Percentiles rank a stretch among this genome's conserved stretches.
Evolutionary conservation across 1,140 invertebrate species (phyloP).

Genomic region (Sinella curviseta): DNA sequence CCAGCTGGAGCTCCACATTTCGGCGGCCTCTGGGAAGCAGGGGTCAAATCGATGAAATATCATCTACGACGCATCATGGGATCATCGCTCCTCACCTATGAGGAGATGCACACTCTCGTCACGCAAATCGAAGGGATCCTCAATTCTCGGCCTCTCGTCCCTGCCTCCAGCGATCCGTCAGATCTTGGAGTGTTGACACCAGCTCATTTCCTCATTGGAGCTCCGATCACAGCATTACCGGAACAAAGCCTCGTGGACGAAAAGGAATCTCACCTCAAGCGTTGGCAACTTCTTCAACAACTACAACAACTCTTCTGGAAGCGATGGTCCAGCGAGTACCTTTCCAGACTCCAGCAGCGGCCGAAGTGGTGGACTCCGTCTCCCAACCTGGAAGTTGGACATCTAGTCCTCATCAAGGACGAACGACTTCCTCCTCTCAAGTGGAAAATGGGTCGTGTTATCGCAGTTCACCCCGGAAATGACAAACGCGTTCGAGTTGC

Average conservation of each 20-base stretch:
- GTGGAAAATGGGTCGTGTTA: background rate
- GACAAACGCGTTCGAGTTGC: background rate
- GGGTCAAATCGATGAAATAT: conserved; percentile 1
- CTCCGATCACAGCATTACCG: conserved; percentile 26
- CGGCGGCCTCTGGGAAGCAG: conserved; percentile 11
- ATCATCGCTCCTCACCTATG: background rate
- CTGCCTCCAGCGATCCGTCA: conserved; percentile 49
- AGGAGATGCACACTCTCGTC: conserved; percentile 30
- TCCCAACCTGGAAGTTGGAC: conserved; percentile 37
- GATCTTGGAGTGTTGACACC: conserved; percentile 51
- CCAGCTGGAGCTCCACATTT: background rate
- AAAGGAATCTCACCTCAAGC: conserved; percentile 29
- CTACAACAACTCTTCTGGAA: conserved; percentile 51
- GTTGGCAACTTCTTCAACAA: conserved; percentile 48
- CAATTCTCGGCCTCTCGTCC: conserved; percentile 50
- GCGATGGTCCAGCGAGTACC: conserved; percentile 51
- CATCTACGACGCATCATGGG: background rate
- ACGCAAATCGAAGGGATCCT: conserved; percentile 50
- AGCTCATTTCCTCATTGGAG: conserved; percentile 43
- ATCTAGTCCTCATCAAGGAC: background rate
- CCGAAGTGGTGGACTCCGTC: conserved; percentile 48
- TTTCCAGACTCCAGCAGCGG: conserved; percentile 48
- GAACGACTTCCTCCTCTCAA: background rate
- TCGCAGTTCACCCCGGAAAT: background rate
- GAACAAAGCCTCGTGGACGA: background rate